Evolutionary conservation across 2,113 vertebrate species (phyloP), one percentile per base, ranked within the genome.

Genomic region (Lota lota): DNA sequence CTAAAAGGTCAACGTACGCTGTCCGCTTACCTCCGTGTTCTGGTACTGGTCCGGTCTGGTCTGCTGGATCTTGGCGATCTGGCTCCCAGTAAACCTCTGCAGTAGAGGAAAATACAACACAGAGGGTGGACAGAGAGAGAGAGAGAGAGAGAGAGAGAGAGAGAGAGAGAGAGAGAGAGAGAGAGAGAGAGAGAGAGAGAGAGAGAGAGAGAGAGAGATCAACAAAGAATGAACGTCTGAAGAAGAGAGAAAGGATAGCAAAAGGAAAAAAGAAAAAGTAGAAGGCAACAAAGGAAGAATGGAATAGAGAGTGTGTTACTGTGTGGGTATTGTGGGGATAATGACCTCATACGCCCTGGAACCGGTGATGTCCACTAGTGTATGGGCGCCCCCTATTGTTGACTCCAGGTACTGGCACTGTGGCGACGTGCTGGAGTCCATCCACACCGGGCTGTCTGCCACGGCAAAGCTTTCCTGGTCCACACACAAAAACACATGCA

Each of bases 31-130:
- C 96, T 99, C 97, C 0, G 94, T 93, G 71, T 91, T 58, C 18
- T 72, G 59, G 82, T 93, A 98, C 80, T 87, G 80, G 50, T 92
- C 82, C 0, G 92, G 88, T 63, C 87, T 91, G 72, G 87, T 89
- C 88, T 89, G 90, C 71, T 79, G 90, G 81, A 98, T 82, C 89
- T 99, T 99, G 14, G 95, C 90, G 62, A 99, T 98, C 83, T 99
- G 97, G 88, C 94, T 99, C 85, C 95, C 97, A 79, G 97, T 98
- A 84, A 99, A 99, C 66, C 97, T 95, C 97, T 99, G 70, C 65
- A 6, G 53, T 8, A 62, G 18, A 15, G 33, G 8, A 69, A 22
- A 47, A 22, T 10, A 67, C 16, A 53, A 28, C 1, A 11, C 7
- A n/a, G 28, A 22, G 17, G 11, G 12, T 4, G 16, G 16, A 56